Conservation (phyloP, 2,888 invertebrate genomes). For the Unio delphinus region DNA sequence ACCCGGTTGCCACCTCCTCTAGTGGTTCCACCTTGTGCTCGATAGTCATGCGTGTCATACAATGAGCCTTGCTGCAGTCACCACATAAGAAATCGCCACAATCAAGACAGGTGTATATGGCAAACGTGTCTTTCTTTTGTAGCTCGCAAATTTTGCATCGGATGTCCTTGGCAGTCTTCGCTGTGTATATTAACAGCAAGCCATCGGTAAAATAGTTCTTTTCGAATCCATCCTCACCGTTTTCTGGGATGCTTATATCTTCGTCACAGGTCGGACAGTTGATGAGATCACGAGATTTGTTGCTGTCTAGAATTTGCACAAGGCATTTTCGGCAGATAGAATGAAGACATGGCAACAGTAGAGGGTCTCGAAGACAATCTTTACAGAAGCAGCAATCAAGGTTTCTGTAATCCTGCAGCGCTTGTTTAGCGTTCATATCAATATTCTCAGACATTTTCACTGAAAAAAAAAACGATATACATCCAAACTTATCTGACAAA, state of each 20-base stretch:
- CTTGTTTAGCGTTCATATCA: no score
- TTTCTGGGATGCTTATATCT: constrained; percentile 19
- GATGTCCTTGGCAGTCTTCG: constrained; percentile 28
- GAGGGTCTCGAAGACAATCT: constrained; percentile 21
- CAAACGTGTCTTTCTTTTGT: constrained; percentile 28
- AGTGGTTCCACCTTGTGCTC: constrained; percentile 31
- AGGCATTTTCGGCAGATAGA: constrained; percentile 33
- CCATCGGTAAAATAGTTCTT: constrained; percentile 37
- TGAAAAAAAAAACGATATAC: no score
- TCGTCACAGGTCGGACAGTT: constrained; percentile 33
- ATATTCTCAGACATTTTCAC: no score
- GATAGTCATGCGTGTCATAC: constrained; percentile 37
- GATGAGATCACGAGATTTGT: constrained; percentile 21
- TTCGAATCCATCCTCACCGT: constrained; percentile 29
- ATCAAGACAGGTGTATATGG: constrained; percentile 32
- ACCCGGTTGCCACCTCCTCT: constrained; percentile 29
- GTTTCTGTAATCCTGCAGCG: neutral
- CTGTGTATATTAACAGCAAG: constrained; percentile 24
- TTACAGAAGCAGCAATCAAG: constrained; percentile 29
- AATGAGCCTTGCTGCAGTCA: constrained; percentile 35
- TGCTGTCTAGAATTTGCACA: constrained; percentile 17
- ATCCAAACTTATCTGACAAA: no score
- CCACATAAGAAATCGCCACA: constrained; percentile 42
- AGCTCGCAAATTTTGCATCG: constrained; percentile 37
- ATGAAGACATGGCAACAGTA: constrained; percentile 39